Base-by-base conservation (phyloP, 2,888 invertebrate species). In the Aelia acuminata region DNA sequence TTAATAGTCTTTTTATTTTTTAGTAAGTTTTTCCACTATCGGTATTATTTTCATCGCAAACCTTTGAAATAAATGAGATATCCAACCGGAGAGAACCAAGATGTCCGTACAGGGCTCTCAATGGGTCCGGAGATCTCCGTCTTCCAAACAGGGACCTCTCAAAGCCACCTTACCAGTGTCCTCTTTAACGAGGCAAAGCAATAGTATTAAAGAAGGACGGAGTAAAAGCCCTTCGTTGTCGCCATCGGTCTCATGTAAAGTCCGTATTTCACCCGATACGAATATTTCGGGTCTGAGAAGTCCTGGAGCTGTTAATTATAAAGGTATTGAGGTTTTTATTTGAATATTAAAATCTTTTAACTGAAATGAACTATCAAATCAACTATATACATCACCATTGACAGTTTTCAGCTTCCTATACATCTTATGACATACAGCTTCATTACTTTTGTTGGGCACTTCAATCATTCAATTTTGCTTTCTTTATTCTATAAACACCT, bases 101-200 rank as follows among this genome's bases (percentile, higher is more conserved):
- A 94, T 94, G 94, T 94, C 94, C 48, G 87, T 87, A 91, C 94
- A 91, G 90, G 91, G 91, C 88, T 91, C 92, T 87, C 92, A 92
- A 89, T 92, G 94, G 91, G 94, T 94, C 91, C 94, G 95, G 91
- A 95, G 95, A 93, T 94, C 95, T 89, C 95, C 95, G 91, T 90
- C 90, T 70, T 92, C 92, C 89, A 94, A 94, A 92, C 93, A 93
- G 91, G 96, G 95, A 88, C 96, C 96, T 90, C 94, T 96, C 94
- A 94, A 95, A 92, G 96, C 96, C 89, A 96, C 96, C 89, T 93
- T 96, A 92, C 96, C 96, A 91, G 95, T 96, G 91, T 95, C 95
- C 88, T 96, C 96, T 89, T 94, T 96, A 90, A 93, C 96, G 92
- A 94, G 95, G 92, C 94, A 94, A 91, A 94, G 94, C 91, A 94